Evolutionary conservation across 2,888 invertebrate species (phyloP), one percentile per base, ranked within the genome.

Genomic region (Uropetala carovei): DNA sequence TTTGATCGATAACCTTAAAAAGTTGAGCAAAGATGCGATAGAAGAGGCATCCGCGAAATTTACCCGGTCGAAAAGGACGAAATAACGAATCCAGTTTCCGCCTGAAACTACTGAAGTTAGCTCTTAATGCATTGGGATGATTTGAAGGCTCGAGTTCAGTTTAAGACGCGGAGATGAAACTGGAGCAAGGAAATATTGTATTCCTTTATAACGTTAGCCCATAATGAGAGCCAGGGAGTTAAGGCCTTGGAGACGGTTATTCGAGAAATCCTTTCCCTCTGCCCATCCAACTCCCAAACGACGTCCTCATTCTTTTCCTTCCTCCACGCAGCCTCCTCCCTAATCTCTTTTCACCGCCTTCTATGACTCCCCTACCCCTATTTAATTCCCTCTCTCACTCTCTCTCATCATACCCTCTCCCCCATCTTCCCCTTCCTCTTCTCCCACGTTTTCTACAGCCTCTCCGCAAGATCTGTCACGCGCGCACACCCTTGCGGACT

Each of bases 401-500:
- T n/a, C n/a, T 30, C 91, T 22, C 18, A 22, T 58, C 43, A 56
- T 5, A 91, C 27, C 81, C 56, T 60, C 27, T 60, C 64, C 64
- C 43, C 91, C 64, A 8, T 64, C 43, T 16, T n/a, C 85, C 68
- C 68, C 18, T 60, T 9, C 92, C 43, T 59, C 59, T 57, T 56
- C 85, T 58, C 91, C 84, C 64, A 91, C 83, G 43, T 92, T 92
- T 92, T 75, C 81, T 92, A 85, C 68, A 86, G 57, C 92, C 57
- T 75, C 75, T 86, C 92, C 86, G 84, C 84, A 89, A 64, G 64
- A 84, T 68, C 60, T 57, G 57, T 22, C 83, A 83, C 84, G 85
- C 84, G 92, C 64, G 59, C 81, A 92, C 92, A 58, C 92, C 58
- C 81, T 85, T 10, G 92, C 92, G 92, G 91, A 81, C 81, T 30